Conservation (phyloP, 2,113 vertebrate species). For the Platichthys stellatus region DNA sequence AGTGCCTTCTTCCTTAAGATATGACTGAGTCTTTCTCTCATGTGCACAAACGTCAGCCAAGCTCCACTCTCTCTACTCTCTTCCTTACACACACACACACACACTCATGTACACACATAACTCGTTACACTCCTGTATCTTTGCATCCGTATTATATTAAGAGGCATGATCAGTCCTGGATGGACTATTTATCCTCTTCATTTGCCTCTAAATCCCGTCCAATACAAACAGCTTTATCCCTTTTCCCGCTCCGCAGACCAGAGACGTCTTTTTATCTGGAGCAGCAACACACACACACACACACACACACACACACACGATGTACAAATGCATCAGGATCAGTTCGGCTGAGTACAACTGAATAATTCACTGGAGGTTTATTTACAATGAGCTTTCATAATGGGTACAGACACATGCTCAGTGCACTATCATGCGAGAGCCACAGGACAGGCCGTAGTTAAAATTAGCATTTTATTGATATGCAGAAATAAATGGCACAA, state of each 20-base stretch:
- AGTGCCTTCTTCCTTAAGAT: slow-evolving; percentile 8
- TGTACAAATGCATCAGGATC: slow-evolving; percentile 12
- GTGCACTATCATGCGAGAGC: slow-evolving; percentile 37
- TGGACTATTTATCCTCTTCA: slow-evolving; percentile 68
- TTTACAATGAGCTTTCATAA: slow-evolving; percentile 54
- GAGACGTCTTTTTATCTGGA: slow-evolving; percentile 58
- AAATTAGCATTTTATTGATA: slow-evolving; percentile 55
- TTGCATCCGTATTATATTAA: slow-evolving; percentile 38
- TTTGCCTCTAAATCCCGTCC: slow-evolving; percentile 69
- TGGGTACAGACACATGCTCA: slow-evolving; percentile 44
- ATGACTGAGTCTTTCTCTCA: slow-evolving; percentile 28
- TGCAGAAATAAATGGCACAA: slow-evolving; percentile 38
- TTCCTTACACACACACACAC: slow-evolving; percentile 15
- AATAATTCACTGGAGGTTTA: slow-evolving; percentile 69
- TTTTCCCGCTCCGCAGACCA: slow-evolving; percentile 51
- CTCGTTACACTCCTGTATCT: slow-evolving; percentile 17
- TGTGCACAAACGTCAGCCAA: slow-evolving; percentile 29
- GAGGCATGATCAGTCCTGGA: slow-evolving; percentile 66
- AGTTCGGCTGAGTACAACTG: slow-evolving; percentile 63
- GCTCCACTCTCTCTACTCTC: slow-evolving; percentile 17
- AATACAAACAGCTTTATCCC: slow-evolving; percentile 72
- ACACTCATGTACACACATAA: slow-evolving; percentile 23
- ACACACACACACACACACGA: slow-evolving; percentile 29
- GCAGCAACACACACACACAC: slow-evolving; percentile 43
- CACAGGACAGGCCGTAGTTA: slow-evolving; percentile 17